Percentiles rank a stretch among this genome's conserved stretches.
Conservation (phyloP, 2,113 vertebrate species). For the Nyctereutes procyonoides region DNA sequence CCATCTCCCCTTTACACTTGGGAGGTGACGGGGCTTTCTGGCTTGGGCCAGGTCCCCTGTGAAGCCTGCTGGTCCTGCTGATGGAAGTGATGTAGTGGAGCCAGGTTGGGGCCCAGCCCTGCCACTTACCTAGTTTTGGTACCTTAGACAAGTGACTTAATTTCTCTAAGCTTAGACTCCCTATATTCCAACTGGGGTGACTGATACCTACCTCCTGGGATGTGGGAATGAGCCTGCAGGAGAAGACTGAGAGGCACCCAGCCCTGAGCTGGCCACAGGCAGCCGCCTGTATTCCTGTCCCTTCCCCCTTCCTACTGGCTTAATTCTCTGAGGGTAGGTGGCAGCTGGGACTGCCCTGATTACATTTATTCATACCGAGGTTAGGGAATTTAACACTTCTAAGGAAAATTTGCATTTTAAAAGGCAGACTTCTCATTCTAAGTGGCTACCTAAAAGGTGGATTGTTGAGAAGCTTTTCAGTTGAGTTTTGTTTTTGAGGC, state of each 20-base stretch:
- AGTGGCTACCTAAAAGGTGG: background rate
- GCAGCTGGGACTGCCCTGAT: background rate
- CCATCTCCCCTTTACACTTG: background rate
- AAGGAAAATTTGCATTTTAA: constrained; percentile 25
- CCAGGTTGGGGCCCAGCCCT: background rate
- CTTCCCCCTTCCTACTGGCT: background rate
- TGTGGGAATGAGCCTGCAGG: background rate
- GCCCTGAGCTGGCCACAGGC: too few species aligned
- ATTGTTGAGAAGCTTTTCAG: background rate
- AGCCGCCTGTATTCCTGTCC: background rate
- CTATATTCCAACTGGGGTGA: background rate
- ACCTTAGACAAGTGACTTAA: background rate
- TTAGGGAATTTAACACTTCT: background rate
- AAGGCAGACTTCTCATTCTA: background rate
- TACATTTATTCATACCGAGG: background rate
- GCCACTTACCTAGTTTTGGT: background rate
- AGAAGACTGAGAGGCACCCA: background rate
- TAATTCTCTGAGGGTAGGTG: background rate
- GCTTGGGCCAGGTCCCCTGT: background rate
- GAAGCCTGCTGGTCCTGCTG: background rate
- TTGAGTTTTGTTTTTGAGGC: background rate
- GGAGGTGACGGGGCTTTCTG: background rate
- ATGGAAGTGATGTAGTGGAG: too few species aligned
- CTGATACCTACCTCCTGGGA: background rate
- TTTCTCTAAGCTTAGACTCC: background rate